Base-by-base conservation (phyloP, 1,140 invertebrate species). In the Helicoverpa armigera region DNA sequence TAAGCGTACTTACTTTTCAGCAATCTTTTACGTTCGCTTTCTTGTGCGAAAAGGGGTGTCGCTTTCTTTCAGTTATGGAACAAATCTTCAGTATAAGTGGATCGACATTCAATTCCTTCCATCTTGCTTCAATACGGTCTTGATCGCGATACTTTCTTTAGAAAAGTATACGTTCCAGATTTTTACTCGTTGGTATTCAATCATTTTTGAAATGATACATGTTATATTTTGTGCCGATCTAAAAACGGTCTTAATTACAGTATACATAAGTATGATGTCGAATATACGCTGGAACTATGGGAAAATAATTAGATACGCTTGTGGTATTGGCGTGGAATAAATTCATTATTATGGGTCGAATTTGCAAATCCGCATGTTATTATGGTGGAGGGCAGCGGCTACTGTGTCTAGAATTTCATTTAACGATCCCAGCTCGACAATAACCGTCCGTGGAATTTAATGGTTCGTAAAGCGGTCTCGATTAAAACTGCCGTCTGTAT, bases 401-500 rank as follows among this genome's bases (percentile, higher is more conserved):
- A 83, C 76, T 88, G 83, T 88, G 85, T 88, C 79, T 87, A 89
- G 84, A 88, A 88, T 89, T 89, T 89, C 87, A 89, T 90, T 89
- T 88, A 91, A 86, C 87, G 89, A 87, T 90, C 90, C 91, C 89
- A 88, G 83, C 84, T 89, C 83, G 86, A 87, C 90, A 86, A 90
- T 92, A 91, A 89, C 89, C 87, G 85, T 82, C 87, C 87, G 87
- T 88, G 86, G 83, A 89, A 88, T 88, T 90, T 89, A 92, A 92
- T 91, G 87, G 85, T 81, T 85, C 88, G 86, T 89, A 87, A 88
- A 89, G 88, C 85, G 85, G 86, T 90, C 86, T 86, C 90, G 88
- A 91, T 92, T 91, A 91, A 89, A 91, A 91, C 89, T 85, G 85
- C 85, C 88, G 83, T 90, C 85, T 89, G 83, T 89, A 87, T 88